Evolutionary conservation across 2,797 vertebrate genomes (phyloP).

Genomic region (Spinibarbus caldwelli): DNA sequence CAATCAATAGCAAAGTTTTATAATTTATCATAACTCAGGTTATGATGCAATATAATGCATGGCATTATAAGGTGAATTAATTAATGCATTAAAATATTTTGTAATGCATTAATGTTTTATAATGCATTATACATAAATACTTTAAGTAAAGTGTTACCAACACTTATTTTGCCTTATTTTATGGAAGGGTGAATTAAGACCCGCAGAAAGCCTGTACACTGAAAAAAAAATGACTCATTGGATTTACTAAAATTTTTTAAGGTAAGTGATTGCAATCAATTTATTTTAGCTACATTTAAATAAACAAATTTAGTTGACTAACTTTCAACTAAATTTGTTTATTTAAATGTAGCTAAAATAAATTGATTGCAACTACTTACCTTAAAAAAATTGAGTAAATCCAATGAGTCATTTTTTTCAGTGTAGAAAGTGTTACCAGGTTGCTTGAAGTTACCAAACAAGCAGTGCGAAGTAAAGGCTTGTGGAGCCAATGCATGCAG

Average conservation of each 20-base stretch:
- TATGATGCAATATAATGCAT: no score
- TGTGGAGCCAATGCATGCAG: background rate
- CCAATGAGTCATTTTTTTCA: no score
- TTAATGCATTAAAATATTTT: no score
- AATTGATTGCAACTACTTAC: no score
- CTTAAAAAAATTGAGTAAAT: no score
- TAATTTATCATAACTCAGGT: background rate
- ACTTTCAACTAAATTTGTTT: no score
- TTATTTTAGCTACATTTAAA: no score
- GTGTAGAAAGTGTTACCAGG: background rate
- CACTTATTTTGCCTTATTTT: background rate
- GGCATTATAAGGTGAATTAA: background rate
- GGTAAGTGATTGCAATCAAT: no score
- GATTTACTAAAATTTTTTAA: no score
- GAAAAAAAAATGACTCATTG: no score
- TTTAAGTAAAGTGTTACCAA: background rate
- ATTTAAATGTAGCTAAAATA: no score
- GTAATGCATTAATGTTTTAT: background rate
- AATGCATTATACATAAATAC: background rate
- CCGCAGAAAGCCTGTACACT: background rate
- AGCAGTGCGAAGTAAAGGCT: background rate
- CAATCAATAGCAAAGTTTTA: background rate
- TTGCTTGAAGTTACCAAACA: background rate
- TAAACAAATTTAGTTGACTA: no score
- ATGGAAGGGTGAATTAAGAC: background rate